Evolutionary conservation across 2,113 vertebrate genomes (phyloP), one percentile per base, ranked within the genome.

Genomic region (Engystomops pustulosus): DNA sequence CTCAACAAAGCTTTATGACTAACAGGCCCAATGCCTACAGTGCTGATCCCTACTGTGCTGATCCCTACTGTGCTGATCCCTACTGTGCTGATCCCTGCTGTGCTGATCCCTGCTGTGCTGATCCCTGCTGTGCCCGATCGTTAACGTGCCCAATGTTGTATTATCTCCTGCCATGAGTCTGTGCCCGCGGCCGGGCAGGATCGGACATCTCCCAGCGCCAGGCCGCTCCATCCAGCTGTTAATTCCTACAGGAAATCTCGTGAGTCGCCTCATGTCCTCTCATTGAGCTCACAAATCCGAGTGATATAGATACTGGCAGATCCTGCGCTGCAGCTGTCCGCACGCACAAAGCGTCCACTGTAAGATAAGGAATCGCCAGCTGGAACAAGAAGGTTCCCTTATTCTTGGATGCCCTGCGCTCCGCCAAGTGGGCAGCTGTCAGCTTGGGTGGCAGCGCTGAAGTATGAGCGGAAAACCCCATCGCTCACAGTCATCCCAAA

Each of bases 381-480:
- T 96, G 95, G 93, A 96, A 91, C 88, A 89, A 93, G 92, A 89
- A 90, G 91, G 93, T 94, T 94, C 94, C 93, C 90, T 91, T 93
- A 94, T 93, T 90, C 91, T 89, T 86, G 90, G 93, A 93, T 93
- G 90, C 93, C 92, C 92, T 86, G 62, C 89, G 89, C 87, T 88
- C 89, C 94, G 95, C 95, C 93, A 95, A 93, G 91, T 67, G 76
- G 95, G 94, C 94, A 96, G 95, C 95, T 96, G 95, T 92, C 92
- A 86, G 91, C 92, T 88, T 88, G 89, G 92, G 92, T 92, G 93
- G 93, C 87, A 2, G 89, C 86, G 90, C 89, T 86, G 79, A 87
- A 83, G 86, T 84, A 87, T 87, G 78, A 92, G 90, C 84, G 86
- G 87, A 86, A 89, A 89, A 87, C 85, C 86, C 86, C 86, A 84